Base-by-base conservation (phyloP, 2,113 vertebrate species). In the Ranitomeya imitator region DNA sequence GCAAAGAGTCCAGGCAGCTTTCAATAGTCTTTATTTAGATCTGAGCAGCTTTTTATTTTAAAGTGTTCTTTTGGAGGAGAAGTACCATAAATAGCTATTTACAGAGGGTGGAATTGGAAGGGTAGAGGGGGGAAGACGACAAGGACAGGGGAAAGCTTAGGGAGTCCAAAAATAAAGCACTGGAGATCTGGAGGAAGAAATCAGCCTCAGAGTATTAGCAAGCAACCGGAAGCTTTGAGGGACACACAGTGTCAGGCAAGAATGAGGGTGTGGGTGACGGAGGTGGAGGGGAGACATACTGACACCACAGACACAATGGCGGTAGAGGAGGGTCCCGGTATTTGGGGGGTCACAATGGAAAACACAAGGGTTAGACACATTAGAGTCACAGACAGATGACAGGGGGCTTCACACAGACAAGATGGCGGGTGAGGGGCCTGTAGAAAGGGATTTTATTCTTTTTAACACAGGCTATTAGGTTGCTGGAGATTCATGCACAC, bases 401-500 rank as follows among this genome's bases (percentile, higher is more conserved):
- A n/a, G 63, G 26, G 63, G 45, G 55, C 10, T 26, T n/a, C 18
- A 84, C 55, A 88, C 60, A 65, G 60, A 85, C 73, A 31, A 31
- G 60, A 77, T 67, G 81, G 71, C 31, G 52, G 59, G 31, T 77
- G 59, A 26, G 63, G 67, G 78, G 55, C 12, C 61, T 18, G 60
- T 67, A 81, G 78, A 87, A 19, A 84, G 54, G 73, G 74, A 26
- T 14, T 59, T 21, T 45, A 2, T 45, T 45, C 37, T 45, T 45
- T 77, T 88, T 52, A 16, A 84, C 60, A 88, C 79, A 85, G 87
- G 82, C 81, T 83, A 77, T 85, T 45, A 61, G 73, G 73, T 85
- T 84, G 87, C 87, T 88, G 87, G 87, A 88, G 87, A 88, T 88
- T 88, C 87, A 88, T 88, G 87, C 87, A 88, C 81, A 88, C 87